phyloP scores from a whole-genome alignment of 1,140 invertebrate species.

The Leguminivora glycinivorella region DNA sequence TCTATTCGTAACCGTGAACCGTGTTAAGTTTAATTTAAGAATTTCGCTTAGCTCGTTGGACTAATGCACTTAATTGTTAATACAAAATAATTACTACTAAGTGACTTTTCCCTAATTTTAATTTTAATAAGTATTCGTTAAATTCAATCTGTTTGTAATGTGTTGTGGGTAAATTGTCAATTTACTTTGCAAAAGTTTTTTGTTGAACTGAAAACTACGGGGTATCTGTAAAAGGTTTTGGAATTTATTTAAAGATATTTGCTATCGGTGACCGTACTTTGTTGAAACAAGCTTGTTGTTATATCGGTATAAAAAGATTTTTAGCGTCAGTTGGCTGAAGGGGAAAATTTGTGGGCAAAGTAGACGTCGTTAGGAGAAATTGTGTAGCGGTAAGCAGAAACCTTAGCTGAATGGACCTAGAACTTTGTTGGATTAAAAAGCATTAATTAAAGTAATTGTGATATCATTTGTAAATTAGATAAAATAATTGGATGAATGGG shows the following conservation, averaged over 20 bases:
- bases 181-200: neutral
- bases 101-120: neutral
- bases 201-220: neutral
- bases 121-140: neutral
- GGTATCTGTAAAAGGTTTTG: neutral
- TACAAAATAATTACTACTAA: no score
- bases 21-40: no score
- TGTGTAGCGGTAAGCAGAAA: conserved; percentile 6
- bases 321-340: conserved; percentile 1
- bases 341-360: conserved; percentile 7
- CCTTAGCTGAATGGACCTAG: neutral
- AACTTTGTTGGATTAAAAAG: neutral
- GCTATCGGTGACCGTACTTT: conserved; percentile 13
- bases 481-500: neutral
- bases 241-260: conserved; percentile 2
- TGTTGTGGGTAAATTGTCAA: neutral
- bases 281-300: neutral
- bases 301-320: conserved; percentile 12
- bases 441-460: conserved; percentile 8
- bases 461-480: neutral
- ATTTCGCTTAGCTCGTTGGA: no score
- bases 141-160: neutral
- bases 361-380: conserved; percentile 18
- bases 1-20: no score
- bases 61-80: no score